Percentiles rank a stretch among this genome's conserved stretches.
phyloP scores from a whole-genome alignment of 2,113 vertebrate genomes.

The Phalacrocorax brasilianus region DNA sequence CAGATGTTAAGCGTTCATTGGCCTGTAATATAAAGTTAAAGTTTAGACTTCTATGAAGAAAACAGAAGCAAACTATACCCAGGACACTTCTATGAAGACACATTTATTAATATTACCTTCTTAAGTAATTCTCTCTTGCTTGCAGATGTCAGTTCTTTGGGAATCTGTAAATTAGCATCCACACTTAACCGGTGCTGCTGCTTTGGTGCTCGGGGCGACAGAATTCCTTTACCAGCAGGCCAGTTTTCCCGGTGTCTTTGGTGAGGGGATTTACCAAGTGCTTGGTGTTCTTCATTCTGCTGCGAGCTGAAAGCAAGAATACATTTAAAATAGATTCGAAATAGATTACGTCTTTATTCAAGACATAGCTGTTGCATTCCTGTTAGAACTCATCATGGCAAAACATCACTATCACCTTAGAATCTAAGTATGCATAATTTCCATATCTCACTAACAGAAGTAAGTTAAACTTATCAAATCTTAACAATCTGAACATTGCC shows the following conservation, averaged over 20 bases:
- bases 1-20: slow-evolving; percentile 86
- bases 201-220: slow-evolving; percentile 84
- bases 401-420: not conserved
- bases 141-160: slow-evolving; percentile 89
- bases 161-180: slow-evolving; percentile 95
- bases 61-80: not conserved
- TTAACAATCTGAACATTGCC: not conserved
- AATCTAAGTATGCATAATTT: not conserved
- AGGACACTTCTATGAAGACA: not conserved
- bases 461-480: not conserved
- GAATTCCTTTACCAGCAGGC: slow-evolving; percentile 78
- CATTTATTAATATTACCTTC: slow-evolving; percentile 75
- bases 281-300: slow-evolving; percentile 79
- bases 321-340: not conserved
- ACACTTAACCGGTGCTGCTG: slow-evolving; percentile 94
- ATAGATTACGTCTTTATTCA: not conserved
- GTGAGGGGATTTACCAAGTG: slow-evolving; percentile 77
- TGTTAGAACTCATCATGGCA: not conserved
- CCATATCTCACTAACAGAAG: not conserved
- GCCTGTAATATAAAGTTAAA: slow-evolving; percentile 73
- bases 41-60: not conserved
- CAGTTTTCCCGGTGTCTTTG: slow-evolving; percentile 86
- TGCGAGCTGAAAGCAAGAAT: slow-evolving; percentile 77
- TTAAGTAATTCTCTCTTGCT: slow-evolving; percentile 94
- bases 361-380: not conserved